Evolutionary conservation across 1,140 invertebrate genomes (phyloP), one percentile per base, ranked within the genome.

Genomic region (Leptonema lineaticorne): DNA sequence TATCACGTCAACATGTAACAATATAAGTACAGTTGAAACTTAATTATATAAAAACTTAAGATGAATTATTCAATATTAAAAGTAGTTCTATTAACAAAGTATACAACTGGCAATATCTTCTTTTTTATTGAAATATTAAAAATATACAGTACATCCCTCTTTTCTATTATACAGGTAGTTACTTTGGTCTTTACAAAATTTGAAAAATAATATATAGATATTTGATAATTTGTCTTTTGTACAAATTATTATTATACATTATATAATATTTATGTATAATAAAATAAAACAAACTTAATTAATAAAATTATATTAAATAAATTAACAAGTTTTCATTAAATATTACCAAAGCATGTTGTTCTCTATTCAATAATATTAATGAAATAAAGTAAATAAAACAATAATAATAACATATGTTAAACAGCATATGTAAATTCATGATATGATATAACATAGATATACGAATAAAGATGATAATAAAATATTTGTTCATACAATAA

Each of bases 131-230:
- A 6, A 11, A 9, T 53, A 53, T 53, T 22, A 53, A 53, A 53
- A 53, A 53, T 53, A 53, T 53, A 53, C 27, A 50, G 7, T 46
- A 20, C n/a, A 6, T 53, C 3, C 5, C 27, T 53, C 27, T 53
- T 22, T 22, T 48, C 2, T 48, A 26, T 22, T 53, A 24, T 53
- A 53, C 22, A 53, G 9, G 18, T 26, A 18, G n/a, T 53, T 20
- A 53, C 50, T 53, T 53, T 53, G 50, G 50, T 53, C 50, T 53
- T 50, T 53, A 9, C 7, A 26, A 26, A 53, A 53, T 26, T 53
- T 24, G 11, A 24, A 53, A 53, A 53, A 22, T 50, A 50, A n/a
- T n/a, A n/a, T n/a, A n/a, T n/a, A n/a, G n/a, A n/a, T n/a, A n/a
- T n/a, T n/a, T 24, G 24, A 50, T 50, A 50, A 16, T 4, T 50